Conservation (phyloP, 1,140 invertebrate species). For the Platorchestia sp. region DNA sequence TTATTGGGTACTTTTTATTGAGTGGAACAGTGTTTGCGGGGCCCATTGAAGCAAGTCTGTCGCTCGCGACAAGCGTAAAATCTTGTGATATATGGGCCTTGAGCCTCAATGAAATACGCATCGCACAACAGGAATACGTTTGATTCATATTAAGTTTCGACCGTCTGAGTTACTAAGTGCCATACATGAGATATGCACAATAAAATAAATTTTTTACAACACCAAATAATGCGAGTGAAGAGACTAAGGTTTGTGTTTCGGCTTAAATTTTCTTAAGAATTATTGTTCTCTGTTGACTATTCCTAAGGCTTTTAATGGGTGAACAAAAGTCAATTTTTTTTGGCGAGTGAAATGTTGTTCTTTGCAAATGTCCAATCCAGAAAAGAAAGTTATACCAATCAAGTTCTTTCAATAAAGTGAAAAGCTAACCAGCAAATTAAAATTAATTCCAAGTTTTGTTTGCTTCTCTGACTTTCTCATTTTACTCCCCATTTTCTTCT, state of each 20-base stretch:
- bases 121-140: not conserved
- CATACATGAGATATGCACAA: not conserved
- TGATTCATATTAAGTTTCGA: not conserved
- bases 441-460: too few species aligned
- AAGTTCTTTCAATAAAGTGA: not conserved
- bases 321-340: not conserved
- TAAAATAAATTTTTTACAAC: not conserved
- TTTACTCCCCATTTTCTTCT: not conserved
- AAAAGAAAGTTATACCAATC: not conserved
- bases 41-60: constrained; percentile 44
- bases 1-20: constrained; percentile 45
- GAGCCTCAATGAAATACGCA: constrained; percentile 24
- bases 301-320: not conserved
- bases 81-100: constrained; percentile 16
- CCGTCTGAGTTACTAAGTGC: not conserved
- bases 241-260: not conserved
- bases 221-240: not conserved
- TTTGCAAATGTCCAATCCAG: not conserved
- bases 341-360: not conserved
- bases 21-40: constrained; percentile 52
- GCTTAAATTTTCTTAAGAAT: not conserved
- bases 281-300: not conserved
- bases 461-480: not conserved
- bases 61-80: constrained; percentile 26
- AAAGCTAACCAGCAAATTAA: not conserved